phyloP scores from a whole-genome alignment of 2,797 vertebrate genomes.

The Eutrigla gurnardus region DNA sequence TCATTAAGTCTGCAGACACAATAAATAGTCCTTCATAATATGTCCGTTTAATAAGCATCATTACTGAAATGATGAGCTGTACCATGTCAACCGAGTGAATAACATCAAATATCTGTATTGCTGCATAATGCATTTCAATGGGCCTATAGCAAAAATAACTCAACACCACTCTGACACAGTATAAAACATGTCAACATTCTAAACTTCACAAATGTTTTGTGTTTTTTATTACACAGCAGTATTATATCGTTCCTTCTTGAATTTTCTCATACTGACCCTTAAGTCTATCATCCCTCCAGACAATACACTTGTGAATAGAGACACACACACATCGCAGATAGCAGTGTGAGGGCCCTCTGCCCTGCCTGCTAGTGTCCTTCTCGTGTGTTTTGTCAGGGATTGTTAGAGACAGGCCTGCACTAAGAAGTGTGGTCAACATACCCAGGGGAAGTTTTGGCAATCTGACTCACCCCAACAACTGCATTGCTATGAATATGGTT shows the following conservation, averaged over 20 bases:
- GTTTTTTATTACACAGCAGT: background rate
- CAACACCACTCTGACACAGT: background rate
- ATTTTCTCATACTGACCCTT: background rate
- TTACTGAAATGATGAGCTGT: background rate
- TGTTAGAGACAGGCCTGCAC: background rate
- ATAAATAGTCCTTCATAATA: background rate
- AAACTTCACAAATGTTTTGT: background rate
- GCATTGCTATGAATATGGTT: too few relatives aligned
- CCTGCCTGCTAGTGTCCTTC: background rate
- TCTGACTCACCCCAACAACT: too few relatives aligned
- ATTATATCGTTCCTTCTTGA: background rate
- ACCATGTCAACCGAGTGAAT: background rate
- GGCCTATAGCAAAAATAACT: too few relatives aligned
- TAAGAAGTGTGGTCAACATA: too few relatives aligned
- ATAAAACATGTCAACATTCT: background rate
- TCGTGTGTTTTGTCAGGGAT: constrained; percentile 4
- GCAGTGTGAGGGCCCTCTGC: background rate
- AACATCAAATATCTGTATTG: background rate
- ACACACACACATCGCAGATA: background rate
- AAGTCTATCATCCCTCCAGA: background rate
- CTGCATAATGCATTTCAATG: background rate
- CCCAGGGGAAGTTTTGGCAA: too few relatives aligned
- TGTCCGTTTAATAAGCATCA: background rate
- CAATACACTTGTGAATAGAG: background rate
- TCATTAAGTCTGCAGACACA: background rate